Percentiles rank a stretch among this genome's conserved stretches.
phyloP scores from a whole-genome alignment of 1,140 invertebrate genomes.

The Microplitis demolitor region DNA sequence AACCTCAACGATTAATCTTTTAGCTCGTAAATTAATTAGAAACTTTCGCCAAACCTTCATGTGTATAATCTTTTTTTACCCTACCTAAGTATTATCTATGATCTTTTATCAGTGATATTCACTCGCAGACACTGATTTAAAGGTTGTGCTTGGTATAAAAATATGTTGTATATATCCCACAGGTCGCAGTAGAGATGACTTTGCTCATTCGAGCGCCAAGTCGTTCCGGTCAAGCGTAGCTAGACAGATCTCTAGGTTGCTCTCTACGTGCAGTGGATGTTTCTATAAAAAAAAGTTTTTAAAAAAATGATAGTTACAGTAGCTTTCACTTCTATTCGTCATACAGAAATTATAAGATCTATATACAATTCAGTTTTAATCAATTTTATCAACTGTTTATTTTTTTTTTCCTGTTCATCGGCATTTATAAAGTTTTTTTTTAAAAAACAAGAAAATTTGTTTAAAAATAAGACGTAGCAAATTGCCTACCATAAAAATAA shows the following conservation, averaged over 20 bases:
- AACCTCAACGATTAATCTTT: no score
- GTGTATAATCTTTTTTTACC: background rate
- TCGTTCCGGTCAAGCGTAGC: slow-evolving; percentile 17
- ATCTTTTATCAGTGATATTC: slow-evolving; percentile 8
- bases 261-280: background rate
- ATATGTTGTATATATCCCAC: background rate
- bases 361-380: background rate
- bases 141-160: background rate
- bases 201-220: slow-evolving; percentile 21
- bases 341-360: background rate
- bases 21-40: background rate
- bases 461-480: background rate
- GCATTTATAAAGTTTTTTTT: no score
- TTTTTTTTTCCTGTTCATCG: background rate
- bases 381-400: background rate
- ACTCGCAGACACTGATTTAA: slow-evolving; percentile 4
- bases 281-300: no score
- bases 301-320: background rate
- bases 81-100: background rate
- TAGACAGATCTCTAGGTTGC: slow-evolving; percentile 11
- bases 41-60: background rate
- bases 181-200: slow-evolving; percentile 12
- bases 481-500: background rate
- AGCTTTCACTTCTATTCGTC: slow-evolving; percentile 11
- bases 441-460: background rate